Base-by-base conservation (phyloP, 1,140 invertebrate genomes). In the Heterodera carotae region DNA sequence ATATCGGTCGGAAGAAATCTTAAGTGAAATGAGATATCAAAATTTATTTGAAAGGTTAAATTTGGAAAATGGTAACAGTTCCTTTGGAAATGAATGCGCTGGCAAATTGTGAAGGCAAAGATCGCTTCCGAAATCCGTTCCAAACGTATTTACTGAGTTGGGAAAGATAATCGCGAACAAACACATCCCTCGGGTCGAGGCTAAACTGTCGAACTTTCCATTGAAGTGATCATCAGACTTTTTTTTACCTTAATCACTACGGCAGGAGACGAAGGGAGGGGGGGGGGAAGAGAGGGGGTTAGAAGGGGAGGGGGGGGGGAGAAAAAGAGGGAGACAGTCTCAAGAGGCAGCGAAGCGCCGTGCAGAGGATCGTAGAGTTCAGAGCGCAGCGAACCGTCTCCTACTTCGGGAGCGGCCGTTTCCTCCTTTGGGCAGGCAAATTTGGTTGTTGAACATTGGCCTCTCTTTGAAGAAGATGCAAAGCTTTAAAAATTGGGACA, bases 301-400 rank as follows among this genome's bases (percentile, higher is more conserved):
- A n/a, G n/a, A n/a, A n/a, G n/a, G n/a, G n/a, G n/a, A n/a, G n/a
- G n/a, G n/a, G n/a, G n/a, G n/a, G n/a, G n/a, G 18, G 94, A 94
- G 88, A 98, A 97, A 82, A 92, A 93, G 83, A 83, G 85, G 15
- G 77, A 76, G 25, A 86, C 76, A 7, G 66, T 77, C 10, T 81
- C 67, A 8, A 86, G 59, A 15, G 84, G 84, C 18, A 85, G 72
- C 27, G 80, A 82, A 22, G 77, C 76, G 39, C 70, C 70, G 34
- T 43, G 84, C 73, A 73, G 34, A 18, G 84, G 75, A 12, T 84
- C 82, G 33, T 75, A 53, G 39, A 78, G 60, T 27, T 31, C 2
- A 25, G 64, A 29, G 12, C 53, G 39, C 25, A 25, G 15, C n/a
- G 27, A 10, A 10, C 53, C 15, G 15, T 69, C 68, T 7, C 18